A percentile compares a stretch with the other conserved stretches of the same genome.
These are phyloP conservation scores for Echinarachnius parma DNA, from an alignment of 53 echinoderm and acorn worm genomes.

Conservation along the genomic window DNA sequence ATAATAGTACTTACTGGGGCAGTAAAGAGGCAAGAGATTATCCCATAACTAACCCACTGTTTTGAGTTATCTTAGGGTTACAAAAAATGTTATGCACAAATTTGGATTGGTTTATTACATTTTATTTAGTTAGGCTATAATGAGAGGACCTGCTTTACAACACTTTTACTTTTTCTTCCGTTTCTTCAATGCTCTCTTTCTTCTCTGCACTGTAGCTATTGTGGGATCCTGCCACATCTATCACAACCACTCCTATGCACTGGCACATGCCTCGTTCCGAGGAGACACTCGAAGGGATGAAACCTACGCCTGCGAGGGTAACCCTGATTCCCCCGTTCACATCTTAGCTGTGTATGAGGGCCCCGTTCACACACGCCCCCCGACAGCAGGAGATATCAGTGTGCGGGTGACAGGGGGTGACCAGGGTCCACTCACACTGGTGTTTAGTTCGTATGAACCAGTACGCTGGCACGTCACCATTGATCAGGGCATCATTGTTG, in stretches of 20 bases:
- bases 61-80: too few relatives aligned
- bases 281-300: slow-evolving; percentile 34
- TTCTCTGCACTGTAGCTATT: neutral
- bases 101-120: too few relatives aligned
- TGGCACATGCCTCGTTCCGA: slow-evolving; percentile 22
- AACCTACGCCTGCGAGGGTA: slow-evolving; percentile 53
- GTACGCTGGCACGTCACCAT: slow-evolving; percentile 68
- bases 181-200: neutral
- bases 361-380: slow-evolving; percentile 62
- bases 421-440: slow-evolving; percentile 51
- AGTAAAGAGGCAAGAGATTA: neutral
- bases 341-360: slow-evolving; percentile 79
- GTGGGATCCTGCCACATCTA: slow-evolving; percentile 50
- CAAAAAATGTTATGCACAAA: too few relatives aligned
- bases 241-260: slow-evolving; percentile 26
- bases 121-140: too few relatives aligned
- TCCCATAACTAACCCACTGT: too few relatives aligned
- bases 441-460: slow-evolving; percentile 69
- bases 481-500: slow-evolving; percentile 29
- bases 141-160: too few relatives aligned
- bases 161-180: neutral
- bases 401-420: slow-evolving; percentile 48
- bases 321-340: slow-evolving; percentile 43
- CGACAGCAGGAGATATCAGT: slow-evolving; percentile 63
- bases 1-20: neutral